phyloP scores from a whole-genome alignment of 2,797 vertebrate genomes.

The Sebastes hubbsi region DNA sequence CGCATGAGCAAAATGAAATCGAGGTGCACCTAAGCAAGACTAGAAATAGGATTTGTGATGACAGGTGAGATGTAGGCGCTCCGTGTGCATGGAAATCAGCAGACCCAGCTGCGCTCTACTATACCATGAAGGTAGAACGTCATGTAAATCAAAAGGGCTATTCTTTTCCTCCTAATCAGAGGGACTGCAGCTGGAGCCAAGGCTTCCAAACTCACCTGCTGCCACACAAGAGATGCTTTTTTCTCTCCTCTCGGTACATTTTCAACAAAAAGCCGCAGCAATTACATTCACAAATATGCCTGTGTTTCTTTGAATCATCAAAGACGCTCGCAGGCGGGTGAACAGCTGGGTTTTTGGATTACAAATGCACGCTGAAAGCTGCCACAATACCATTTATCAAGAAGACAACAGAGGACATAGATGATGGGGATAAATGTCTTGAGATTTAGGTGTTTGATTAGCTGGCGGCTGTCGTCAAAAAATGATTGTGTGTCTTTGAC shows the following conservation, averaged over 20 bases:
- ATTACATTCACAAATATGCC: slow-evolving; percentile 50
- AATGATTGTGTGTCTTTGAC: slow-evolving; percentile 14
- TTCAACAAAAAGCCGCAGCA: slow-evolving; percentile 40
- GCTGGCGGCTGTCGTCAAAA: background rate
- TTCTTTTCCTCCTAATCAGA: slow-evolving; percentile 52
- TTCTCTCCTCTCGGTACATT: background rate
- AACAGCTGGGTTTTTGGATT: slow-evolving; percentile 49
- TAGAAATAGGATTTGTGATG: slow-evolving; percentile 16
- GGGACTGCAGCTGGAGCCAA: slow-evolving; percentile 49
- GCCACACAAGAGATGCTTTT: slow-evolving; percentile 9
- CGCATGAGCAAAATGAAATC: background rate
- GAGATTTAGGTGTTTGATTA: slow-evolving; percentile 20
- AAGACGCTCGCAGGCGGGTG: slow-evolving; percentile 30
- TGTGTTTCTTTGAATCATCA: slow-evolving; percentile 49
- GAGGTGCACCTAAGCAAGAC: background rate
- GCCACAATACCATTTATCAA: slow-evolving; percentile 17
- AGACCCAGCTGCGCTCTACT: slow-evolving; percentile 48
- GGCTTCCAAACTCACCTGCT: slow-evolving; percentile 42
- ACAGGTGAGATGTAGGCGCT: background rate
- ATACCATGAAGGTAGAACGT: slow-evolving; percentile 40
- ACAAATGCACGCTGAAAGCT: slow-evolving; percentile 12
- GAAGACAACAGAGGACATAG: slow-evolving; percentile 13
- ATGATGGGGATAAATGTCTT: slow-evolving; percentile 13
- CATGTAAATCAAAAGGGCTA: slow-evolving; percentile 48
- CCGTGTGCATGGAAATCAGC: slow-evolving; percentile 28